Percentiles rank a stretch among this genome's conserved stretches.
Conservation (phyloP, 2,113 vertebrate genomes). For the Oxygymnocypris stewartii region DNA sequence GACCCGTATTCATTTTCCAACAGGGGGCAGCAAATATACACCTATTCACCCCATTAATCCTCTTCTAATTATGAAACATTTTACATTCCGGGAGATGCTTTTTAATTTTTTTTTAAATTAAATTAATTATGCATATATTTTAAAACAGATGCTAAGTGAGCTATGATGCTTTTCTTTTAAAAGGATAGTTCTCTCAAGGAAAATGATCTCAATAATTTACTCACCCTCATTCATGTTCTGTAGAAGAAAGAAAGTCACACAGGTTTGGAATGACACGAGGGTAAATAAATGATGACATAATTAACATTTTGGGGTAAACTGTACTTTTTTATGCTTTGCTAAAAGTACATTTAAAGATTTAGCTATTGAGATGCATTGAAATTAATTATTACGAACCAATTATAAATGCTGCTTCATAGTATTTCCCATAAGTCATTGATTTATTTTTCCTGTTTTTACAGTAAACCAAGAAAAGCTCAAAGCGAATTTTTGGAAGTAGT, state of each 20-base stretch:
- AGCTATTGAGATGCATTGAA: background rate
- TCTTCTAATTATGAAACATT: background rate
- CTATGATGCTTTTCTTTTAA: background rate
- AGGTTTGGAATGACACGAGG: background rate
- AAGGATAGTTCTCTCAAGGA: background rate
- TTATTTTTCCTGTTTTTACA: background rate
- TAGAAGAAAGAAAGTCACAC: background rate
- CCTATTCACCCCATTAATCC: background rate
- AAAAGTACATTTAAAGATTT: background rate
- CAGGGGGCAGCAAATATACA: constrained; percentile 53
- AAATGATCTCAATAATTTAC: background rate
- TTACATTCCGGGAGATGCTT: background rate
- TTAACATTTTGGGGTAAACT: background rate
- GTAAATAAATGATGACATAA: background rate
- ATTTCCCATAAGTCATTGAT: background rate
- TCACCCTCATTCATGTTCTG: background rate
- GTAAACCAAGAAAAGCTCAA: constrained; percentile 8
- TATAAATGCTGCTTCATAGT: background rate
- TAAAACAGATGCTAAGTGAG: background rate
- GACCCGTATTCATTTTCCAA: constrained; percentile 21
- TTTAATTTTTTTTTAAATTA: background rate
- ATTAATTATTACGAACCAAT: background rate
- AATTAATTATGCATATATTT: background rate
- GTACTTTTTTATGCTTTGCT: background rate
- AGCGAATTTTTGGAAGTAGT: constrained; percentile 22